Evolutionary conservation across 2,888 invertebrate genomes (phyloP).

Genomic region (Parnassius mnemosyne): DNA sequence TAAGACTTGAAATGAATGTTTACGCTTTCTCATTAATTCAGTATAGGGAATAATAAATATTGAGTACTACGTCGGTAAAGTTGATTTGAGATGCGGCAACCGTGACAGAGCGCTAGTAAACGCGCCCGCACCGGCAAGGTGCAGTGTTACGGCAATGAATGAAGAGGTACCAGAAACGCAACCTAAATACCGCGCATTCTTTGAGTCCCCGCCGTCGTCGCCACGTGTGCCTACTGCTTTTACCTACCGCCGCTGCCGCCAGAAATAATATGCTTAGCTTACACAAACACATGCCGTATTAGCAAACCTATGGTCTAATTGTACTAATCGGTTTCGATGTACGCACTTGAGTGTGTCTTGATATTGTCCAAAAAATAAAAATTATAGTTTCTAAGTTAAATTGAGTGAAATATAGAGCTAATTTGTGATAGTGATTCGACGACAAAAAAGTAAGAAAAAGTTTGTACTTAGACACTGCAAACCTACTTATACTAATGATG

Average conservation of each 20-base stretch:
- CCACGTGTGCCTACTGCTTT: conserved; percentile 68
- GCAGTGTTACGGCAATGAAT: conserved; percentile 76
- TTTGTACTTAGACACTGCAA: too few relatives aligned
- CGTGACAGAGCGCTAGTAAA: conserved; percentile 13
- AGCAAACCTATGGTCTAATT: conserved; percentile 48
- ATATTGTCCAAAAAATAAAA: too few relatives aligned
- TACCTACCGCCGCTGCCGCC: conserved; percentile 67
- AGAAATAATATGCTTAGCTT: conserved; percentile 67
- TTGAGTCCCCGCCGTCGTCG: conserved; percentile 60
- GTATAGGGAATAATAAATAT: conserved; percentile 55
- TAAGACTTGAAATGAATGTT: conserved; percentile 48
- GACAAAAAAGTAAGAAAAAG: too few relatives aligned
- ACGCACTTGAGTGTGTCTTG: too few relatives aligned
- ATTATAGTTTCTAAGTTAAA: too few relatives aligned
- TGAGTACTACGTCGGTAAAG: conserved; percentile 39
- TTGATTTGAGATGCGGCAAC: conserved; percentile 21
- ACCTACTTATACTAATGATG: too few relatives aligned
- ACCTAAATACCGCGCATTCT: conserved; percentile 79
- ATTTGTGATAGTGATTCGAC: too few relatives aligned
- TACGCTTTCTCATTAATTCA: conserved; percentile 56
- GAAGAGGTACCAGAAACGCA: conserved; percentile 77
- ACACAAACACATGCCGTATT: conserved; percentile 61
- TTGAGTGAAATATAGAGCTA: too few relatives aligned
- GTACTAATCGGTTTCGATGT: conserved; percentile 7
- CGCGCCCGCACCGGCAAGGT: conserved; percentile 47